Percentiles rank a stretch among this genome's conserved stretches.
phyloP scores from a whole-genome alignment of 2,888 invertebrate genomes.

The Diplazon laetatorius region DNA sequence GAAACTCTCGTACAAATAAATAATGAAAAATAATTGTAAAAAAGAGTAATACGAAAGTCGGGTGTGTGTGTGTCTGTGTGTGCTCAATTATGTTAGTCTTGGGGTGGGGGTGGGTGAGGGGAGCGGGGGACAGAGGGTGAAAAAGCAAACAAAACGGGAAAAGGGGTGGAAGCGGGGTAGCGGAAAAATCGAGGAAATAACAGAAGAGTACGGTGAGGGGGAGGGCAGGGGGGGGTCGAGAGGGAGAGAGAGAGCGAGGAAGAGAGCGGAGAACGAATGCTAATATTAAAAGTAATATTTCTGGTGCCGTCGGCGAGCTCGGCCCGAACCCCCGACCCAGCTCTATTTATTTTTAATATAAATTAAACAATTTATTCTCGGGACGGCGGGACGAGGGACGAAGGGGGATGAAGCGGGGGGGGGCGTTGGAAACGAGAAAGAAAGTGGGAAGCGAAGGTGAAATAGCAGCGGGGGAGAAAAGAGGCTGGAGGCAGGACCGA shows the following conservation, averaged over 20 bases:
- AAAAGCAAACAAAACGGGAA: conserved; percentile 28
- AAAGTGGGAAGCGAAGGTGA: conserved; percentile 66
- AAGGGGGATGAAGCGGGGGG: conserved; percentile 60
- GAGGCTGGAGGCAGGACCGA: conserved; percentile 68
- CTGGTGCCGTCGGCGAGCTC: conserved; percentile 80
- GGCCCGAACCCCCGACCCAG: conserved; percentile 67
- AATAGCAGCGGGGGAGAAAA: conserved; percentile 56
- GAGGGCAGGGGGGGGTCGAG: conserved; percentile 50
- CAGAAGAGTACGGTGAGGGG: conserved; percentile 32
- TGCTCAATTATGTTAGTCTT: conserved; percentile 42
- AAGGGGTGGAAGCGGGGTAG: conserved; percentile 31
- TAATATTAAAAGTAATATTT: conserved; percentile 83
- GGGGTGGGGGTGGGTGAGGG: conserved; percentile 28
- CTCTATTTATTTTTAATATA: conserved; percentile 82
- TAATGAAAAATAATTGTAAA: conserved; percentile 18
- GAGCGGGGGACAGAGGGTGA: too few relatives aligned
- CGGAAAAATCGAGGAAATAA: conserved; percentile 45
- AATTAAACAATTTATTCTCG: conserved; percentile 84
- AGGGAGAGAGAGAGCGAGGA: conserved; percentile 54
- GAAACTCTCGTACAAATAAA: conserved; percentile 21
- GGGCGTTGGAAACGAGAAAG: conserved; percentile 43
- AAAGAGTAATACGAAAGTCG: conserved; percentile 15
- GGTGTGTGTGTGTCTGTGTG: too few relatives aligned
- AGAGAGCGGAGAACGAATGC: conserved; percentile 73
- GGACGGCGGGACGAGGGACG: conserved; percentile 70